Base-by-base conservation (phyloP, 2,113 vertebrate genomes). In the Lepidothrix coronata region DNA sequence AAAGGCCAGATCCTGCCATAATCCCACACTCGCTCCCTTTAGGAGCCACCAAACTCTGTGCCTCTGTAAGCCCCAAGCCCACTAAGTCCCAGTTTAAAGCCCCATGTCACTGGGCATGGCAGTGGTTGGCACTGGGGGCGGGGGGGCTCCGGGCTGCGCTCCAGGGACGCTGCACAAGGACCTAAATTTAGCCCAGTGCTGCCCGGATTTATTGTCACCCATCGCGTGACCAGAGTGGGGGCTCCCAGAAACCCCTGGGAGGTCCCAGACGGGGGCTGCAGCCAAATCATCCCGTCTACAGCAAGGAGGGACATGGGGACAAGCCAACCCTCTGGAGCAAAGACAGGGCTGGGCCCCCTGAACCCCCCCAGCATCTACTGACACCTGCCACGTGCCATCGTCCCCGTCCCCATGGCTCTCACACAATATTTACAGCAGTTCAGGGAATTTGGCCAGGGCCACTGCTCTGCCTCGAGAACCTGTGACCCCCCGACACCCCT, bases 381-480 rank as follows among this genome's bases (percentile, higher is more conserved):
- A 24, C 96, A 96, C 93, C 96, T 95, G 96, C 91, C 91, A 75
- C 30, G 70, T 55, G 94, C 85, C 86, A 78, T 91, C 87, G 57
- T 77, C 83, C 84, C 93, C 0, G 77, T 96, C 93, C 89, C 95
- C 95, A 93, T 95, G 95, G 94, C 68, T 92, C 83, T 90, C 54
- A 21, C 63, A 93, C 80, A 96, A 96, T 95, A 96, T 97, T 96
- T 92, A 92, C 94, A 75, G 83, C 1, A 1, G 2, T 39, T 14
- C 37, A 13, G 48, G 82, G 65, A 39, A 52, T 23, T 46, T 70
- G 85, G 89, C 82, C 0, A 0, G 59, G 59, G 25, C 14, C 44
- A 13, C 54, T 3, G 15, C 73, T 57, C 66, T 71, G 66, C 44
- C 31, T 61, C 4, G 2, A 80, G 51, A 77, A 43, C 12, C 39